These are phyloP conservation scores for Euborellia annulipes DNA, from an alignment of 1,140 invertebrate genomes.

Conservation along the genomic window DNA sequence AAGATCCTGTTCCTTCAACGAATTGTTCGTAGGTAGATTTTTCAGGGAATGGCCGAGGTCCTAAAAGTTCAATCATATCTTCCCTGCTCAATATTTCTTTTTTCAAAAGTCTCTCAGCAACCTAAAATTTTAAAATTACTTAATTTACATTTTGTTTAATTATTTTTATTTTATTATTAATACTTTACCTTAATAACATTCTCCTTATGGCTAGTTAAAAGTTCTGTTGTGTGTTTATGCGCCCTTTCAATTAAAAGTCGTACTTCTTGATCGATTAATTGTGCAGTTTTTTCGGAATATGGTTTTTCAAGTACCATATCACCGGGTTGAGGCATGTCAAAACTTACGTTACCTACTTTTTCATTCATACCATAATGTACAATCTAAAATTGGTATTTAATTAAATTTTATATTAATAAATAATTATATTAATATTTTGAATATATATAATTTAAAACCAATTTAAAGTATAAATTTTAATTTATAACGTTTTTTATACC, in stretches of 20 bases:
- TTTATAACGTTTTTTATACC: constrained; percentile 32
- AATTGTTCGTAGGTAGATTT: constrained; percentile 99
- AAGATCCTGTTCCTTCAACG: constrained; percentile 94
- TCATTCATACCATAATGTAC: constrained; percentile 97
- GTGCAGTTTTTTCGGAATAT: constrained; percentile 94
- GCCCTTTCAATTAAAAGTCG: constrained; percentile 67
- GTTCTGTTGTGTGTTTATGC: constrained; percentile 58
- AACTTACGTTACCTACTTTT: constrained; percentile 93
- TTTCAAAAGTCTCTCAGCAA: constrained; percentile 85
- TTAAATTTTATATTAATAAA: not conserved
- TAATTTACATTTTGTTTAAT: too few relatives aligned
- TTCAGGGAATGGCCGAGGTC: constrained; percentile 88
- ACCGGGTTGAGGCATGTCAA: constrained; percentile 80
- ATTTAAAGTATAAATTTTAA: too few relatives aligned
- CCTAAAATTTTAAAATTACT: too few relatives aligned
- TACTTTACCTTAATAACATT: constrained; percentile 77
- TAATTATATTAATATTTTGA: constrained; percentile 1
- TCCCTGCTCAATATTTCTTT: constrained; percentile 92
- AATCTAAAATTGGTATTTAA: constrained; percentile 10
- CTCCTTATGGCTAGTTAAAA: constrained; percentile 74
- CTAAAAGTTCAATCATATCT: constrained; percentile 95
- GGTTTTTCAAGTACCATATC: constrained; percentile 93
- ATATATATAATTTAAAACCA: constrained; percentile 1
- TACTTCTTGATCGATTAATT: constrained; percentile 91
- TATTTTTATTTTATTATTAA: too few relatives aligned